Evolutionary conservation across 2,797 vertebrate species (phyloP), one percentile per base, ranked within the genome.

Genomic region (Halcyon chelicuti): DNA sequence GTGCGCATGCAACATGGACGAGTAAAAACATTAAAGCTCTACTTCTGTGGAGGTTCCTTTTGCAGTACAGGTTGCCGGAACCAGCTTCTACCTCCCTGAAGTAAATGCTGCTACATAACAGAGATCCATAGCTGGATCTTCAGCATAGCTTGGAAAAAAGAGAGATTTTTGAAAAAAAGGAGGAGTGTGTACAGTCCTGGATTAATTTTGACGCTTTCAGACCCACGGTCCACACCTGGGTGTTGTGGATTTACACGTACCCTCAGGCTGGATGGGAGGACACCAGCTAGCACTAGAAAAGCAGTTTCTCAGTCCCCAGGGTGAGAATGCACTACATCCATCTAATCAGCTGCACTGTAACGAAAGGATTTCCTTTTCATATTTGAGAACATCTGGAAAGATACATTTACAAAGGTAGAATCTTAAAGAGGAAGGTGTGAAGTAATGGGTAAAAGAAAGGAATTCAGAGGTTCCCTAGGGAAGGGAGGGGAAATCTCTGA

Each of bases 361-460:
- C 51, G 63, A 65, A 62, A 86, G 51, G 42, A 93, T 88, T 86
- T 85, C 13, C 35, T 88, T 77, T 62, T 51, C 21, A 3, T 28
- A 21, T 61, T 68, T 81, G 54, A 90, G 60, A 95, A 78, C 54
- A 84, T 83, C 58, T 91, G 79, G 63, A 90, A 96, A 94, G 84
- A 88, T 29, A 26, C 10, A 63, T 25, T 68, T 90, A 55, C 72
- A 90, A 81, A 95, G 91, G 81, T 51, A 83, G 57, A 71, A 31
- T 52, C 37, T 83, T 66, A 54, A 74, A 92, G 62, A 83, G 46
- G 67, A 95, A 94, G 87, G 89, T 93, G 90, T 96, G 85, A 96
- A 94, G 78, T 75, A 92, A 92, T 6, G 68, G n/a, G 33, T 82
- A 93, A 94, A 91, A 90, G 33, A 75, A 87, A 86, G 28, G 72